A percentile compares a stretch with the other conserved stretches of the same genome.
These are phyloP conservation scores for Strigamia transsilvanica DNA, from an alignment of 2,888 invertebrate species.

Conservation along the genomic window DNA sequence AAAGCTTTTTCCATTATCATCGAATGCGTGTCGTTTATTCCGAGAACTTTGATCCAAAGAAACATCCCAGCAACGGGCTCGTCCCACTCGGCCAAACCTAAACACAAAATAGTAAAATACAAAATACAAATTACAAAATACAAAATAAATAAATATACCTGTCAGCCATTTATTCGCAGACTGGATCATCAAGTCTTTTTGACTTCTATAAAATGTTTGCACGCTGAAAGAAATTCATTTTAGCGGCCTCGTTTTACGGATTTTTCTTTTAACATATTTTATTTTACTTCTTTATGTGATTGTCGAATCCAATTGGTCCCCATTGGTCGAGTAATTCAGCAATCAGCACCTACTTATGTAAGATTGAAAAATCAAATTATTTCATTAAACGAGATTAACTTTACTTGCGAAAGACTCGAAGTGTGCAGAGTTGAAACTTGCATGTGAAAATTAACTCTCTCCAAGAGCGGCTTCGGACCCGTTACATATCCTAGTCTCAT, in stretches of 20 bases:
- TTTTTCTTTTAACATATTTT: background rate
- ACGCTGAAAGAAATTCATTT: conserved; percentile 62
- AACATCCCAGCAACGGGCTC: conserved; percentile 74
- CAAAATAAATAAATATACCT: conserved; percentile 62
- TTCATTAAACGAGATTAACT: background rate
- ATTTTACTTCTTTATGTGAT: conserved; percentile 67
- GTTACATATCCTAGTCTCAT: conserved; percentile 79
- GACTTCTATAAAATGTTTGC: conserved; percentile 71
- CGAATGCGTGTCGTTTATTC: conserved; percentile 75
- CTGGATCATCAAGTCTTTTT: conserved; percentile 71
- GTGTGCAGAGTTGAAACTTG: conserved; percentile 75
- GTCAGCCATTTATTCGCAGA: conserved; percentile 71
- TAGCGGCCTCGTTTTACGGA: too few species aligned
- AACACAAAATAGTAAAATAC: too few species aligned
- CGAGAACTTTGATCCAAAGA: conserved; percentile 68
- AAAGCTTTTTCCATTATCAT: conserved; percentile 77
- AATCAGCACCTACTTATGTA: conserved; percentile 58
- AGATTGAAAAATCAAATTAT: background rate
- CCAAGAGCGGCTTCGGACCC: conserved; percentile 73
- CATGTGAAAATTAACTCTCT: conserved; percentile 74
- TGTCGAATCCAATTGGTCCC: conserved; percentile 71
- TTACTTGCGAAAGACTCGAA: conserved; percentile 73
- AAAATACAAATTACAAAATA: too few species aligned
- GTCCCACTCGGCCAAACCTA: conserved; percentile 73
- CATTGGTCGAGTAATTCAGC: conserved; percentile 70